Evolutionary conservation across 2,113 vertebrate genomes (phyloP), one percentile per base, ranked within the genome.

Genomic region (Aspidoscelis tigris): DNA sequence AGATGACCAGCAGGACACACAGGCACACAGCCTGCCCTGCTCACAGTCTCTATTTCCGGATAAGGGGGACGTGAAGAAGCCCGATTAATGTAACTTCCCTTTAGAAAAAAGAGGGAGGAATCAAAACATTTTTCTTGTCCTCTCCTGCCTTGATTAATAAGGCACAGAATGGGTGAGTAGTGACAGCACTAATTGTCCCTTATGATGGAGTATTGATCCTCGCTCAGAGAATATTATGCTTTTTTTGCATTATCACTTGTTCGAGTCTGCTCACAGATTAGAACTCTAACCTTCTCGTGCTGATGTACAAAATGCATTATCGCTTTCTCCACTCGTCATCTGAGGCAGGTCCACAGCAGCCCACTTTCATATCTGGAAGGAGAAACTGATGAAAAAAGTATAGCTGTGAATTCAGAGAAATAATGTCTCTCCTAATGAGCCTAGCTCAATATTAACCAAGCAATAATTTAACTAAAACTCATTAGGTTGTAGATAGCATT

Each of bases 341-440:
- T 84, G 75, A 84, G 61, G 75, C 84, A 50, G 92, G 70, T 90
- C 86, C 90, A 21, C 88, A 84, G 21, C 88, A 83, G 83, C 87
- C n/a, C 65, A 72, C 78, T 93, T 91, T 44, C 65, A 80, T 74
- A 3, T 86, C 50, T 84, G 80, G 74, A 78, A 89, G 78, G 8
- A 88, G 80, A 88, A 4, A 73, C 82, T 75, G 76, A 39, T 61
- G 70, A 11, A 47, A 2, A 76, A 55, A 82, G 87, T 58, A 90
- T 87, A 91, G 82, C 89, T 72, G 70, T 81, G 11, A 33, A 73
- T 70, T 47, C 9, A 33, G 76, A 84, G 7, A 79, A 44, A 58
- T 66, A 21, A 78, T 72, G 11, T 22, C 86, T 85, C 86, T 91
- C 18, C n/a, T 89, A 84, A 88, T 53, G 65, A 90, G 41, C 1